Base-by-base conservation (phyloP, 2,888 invertebrate species). In the Pollenia griseotomentosa region DNA sequence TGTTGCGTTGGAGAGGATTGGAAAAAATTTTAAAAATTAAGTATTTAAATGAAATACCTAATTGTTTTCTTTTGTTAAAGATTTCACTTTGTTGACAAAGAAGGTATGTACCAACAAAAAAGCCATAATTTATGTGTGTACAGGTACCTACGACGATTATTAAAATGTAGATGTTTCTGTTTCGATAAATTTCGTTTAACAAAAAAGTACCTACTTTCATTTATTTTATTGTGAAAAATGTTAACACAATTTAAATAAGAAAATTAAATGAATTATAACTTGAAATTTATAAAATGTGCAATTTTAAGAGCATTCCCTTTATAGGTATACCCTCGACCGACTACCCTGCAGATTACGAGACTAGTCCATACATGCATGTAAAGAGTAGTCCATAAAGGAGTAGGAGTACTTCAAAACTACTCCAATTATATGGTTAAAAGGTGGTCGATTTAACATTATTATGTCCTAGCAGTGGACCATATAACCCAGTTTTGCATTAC, bases 61-160 rank as follows among this genome's bases (percentile, higher is more conserved):
- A 74, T 74, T 82, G 59, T 82, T 66, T 73, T 48, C 55, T 77
- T 59, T 83, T 46, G 53, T 75, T 83, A 77, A 77, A 77, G 57
- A 71, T 83, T 83, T 83, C 83, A 71, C 83, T 83, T 77, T 68
- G 55, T 63, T 14, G 40, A 61, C 16, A 51, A 51, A 63, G 23
- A 23, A 23, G 23, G 23, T 2, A 23, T 23, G 23, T 23, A 48
- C 12, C n/a, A 10, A 63, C 8, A n/a, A 63, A 55, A 3, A 65
- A 16, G n/a, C 16, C 40, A 59, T 70, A 68, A 70, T 61, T 68
- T 79, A 70, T 61, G 23, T 23, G 23, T 23, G 48, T 68, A 57
- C 68, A 57, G 48, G 40, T 68, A 66, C 33, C 33, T 33, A 4
- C 59, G 48, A 57, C 33, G 19, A 40, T 16, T 53, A 23, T 65